Conservation (phyloP, 2,113 vertebrate species). For the Halcyon malimbica region DNA sequence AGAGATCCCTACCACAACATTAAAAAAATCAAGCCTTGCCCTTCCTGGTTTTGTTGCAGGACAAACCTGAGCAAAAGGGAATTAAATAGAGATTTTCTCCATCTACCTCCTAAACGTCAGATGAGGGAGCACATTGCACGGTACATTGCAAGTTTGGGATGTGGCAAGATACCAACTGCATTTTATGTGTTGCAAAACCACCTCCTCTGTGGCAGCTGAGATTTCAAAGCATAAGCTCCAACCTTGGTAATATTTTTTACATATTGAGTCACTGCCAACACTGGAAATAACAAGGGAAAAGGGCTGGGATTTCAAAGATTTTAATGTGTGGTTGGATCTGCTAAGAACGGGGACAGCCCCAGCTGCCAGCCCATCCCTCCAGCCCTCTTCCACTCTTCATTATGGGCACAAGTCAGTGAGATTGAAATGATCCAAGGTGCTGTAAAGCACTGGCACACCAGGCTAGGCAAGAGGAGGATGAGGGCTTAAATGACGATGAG, state of each 20-base stretch:
- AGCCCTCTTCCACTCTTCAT: not conserved
- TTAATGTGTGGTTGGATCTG: not conserved
- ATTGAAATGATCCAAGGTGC: accelerated
- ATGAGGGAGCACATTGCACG: not conserved
- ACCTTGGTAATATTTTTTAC: not conserved
- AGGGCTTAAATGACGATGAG: not conserved
- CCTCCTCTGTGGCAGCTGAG: slow-evolving; percentile 22
- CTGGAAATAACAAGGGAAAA: not conserved
- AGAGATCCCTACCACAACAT: not conserved
- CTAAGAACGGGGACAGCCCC: not conserved
- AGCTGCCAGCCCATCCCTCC: not conserved
- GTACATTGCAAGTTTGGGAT: slow-evolving; percentile 48
- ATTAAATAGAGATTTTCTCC: not conserved
- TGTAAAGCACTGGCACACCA: not conserved
- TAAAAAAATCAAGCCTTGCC: not conserved
- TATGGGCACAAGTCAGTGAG: accelerated
- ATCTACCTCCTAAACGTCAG: not conserved
- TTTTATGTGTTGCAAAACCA: slow-evolving; percentile 33
- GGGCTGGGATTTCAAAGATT: not conserved
- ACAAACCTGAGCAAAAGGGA: not conserved
- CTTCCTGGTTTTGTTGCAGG: not conserved
- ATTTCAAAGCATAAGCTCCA: not conserved
- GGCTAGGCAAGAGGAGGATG: not conserved
- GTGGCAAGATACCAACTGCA: slow-evolving; percentile 26
- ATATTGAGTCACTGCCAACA: not conserved